phyloP scores from a whole-genome alignment of 2,888 invertebrate species.

The Anthophora plumipes region DNA sequence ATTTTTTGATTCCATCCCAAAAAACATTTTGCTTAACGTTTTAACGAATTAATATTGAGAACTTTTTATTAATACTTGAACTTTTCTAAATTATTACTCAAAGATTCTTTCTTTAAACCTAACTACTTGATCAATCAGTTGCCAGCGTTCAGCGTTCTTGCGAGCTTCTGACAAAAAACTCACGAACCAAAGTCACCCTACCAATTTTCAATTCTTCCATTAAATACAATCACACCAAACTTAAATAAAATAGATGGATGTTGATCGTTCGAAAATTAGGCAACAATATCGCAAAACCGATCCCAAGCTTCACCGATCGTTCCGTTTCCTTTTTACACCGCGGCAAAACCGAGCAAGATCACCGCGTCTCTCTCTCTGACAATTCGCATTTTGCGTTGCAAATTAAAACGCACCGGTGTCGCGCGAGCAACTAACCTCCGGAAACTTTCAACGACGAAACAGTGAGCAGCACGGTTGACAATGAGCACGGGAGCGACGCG shows the following conservation, averaged over 20 bases:
- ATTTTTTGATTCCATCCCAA: too few species aligned
- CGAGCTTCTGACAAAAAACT: too few species aligned
- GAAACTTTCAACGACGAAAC: conserved; percentile 31
- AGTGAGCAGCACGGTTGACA: conserved; percentile 48
- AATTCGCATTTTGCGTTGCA: conserved; percentile 9
- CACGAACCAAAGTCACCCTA: too few species aligned
- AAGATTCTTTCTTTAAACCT: too few species aligned
- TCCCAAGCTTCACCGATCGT: conserved; percentile 24
- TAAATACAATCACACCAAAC: neutral
- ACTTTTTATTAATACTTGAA: too few species aligned
- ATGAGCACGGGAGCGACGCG: conserved; percentile 12
- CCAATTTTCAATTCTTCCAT: neutral
- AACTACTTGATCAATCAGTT: too few species aligned
- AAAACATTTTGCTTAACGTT: too few species aligned
- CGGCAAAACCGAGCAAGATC: neutral
- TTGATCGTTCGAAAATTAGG: conserved; percentile 7
- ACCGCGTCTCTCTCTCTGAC: conserved; percentile 1
- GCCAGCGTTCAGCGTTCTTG: too few species aligned
- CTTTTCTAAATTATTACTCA: too few species aligned
- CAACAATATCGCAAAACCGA: neutral
- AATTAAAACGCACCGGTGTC: conserved; percentile 22
- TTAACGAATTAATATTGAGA: too few species aligned
- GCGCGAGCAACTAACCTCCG: conserved; percentile 26
- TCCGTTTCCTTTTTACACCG: neutral
- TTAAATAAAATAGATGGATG: neutral